Evolutionary conservation across 2,888 invertebrate genomes (phyloP).

Genomic region (Cantharis rustica): DNA sequence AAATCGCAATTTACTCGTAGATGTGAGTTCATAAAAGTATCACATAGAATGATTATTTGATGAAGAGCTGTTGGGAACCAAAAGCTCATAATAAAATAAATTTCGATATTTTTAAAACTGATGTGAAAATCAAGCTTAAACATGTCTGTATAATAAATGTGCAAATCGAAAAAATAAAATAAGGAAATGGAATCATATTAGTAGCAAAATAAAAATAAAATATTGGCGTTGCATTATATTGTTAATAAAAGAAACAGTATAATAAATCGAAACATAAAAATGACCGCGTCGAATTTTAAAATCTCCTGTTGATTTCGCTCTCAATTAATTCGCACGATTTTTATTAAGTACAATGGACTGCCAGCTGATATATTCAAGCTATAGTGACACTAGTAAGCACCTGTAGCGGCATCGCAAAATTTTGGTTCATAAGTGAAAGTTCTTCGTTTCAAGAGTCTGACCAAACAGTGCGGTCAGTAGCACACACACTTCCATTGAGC

Average conservation of each 20-base stretch:
- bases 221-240: not conserved
- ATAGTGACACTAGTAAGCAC: constrained; percentile 35
- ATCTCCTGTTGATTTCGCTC: not conserved
- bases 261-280: not conserved
- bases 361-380: constrained; percentile 32
- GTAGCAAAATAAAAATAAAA: no score
- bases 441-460: constrained; percentile 41
- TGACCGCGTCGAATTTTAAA: not conserved
- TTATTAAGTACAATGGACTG: constrained; percentile 32
- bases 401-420: constrained; percentile 29
- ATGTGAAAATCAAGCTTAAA: not conserved
- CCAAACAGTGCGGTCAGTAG: constrained; percentile 48
- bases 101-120: no score
- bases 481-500: constrained; percentile 51
- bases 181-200: no score
- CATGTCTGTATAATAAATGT: not conserved
- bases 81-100: no score
- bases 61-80: no score
- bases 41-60: no score
- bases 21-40: no score
- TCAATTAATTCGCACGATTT: not conserved
- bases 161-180: not conserved
- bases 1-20: no score
- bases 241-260: not conserved
- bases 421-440: constrained; percentile 39